Evolutionary conservation across 2,888 invertebrate genomes (phyloP).

Genomic region (Hoplodrina blanda): DNA sequence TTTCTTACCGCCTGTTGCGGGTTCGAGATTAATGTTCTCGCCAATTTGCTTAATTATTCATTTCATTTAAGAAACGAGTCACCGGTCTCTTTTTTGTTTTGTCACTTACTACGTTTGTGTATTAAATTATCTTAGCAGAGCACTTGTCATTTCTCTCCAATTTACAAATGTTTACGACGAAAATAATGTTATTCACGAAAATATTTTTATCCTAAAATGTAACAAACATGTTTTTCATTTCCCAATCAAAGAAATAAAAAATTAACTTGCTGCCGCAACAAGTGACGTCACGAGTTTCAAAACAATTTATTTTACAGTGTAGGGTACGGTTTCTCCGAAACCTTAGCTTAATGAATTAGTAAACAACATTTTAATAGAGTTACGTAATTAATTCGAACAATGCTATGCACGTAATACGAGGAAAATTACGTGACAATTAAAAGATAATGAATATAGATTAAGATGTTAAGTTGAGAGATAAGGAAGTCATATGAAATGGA

Average conservation of each 20-base stretch:
- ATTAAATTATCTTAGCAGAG: background rate
- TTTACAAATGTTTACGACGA: background rate
- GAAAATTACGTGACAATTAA: background rate
- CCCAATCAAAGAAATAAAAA: conserved; percentile 1
- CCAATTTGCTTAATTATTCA: conserved; percentile 43
- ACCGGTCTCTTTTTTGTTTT: background rate
- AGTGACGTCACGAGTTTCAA: conserved; percentile 21
- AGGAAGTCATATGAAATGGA: background rate
- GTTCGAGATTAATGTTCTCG: conserved; percentile 34
- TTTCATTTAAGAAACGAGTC: conserved; percentile 23
- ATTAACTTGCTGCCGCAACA: conserved; percentile 1
- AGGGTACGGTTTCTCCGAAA: conserved; percentile 21
- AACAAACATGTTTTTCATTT: conserved; percentile 21
- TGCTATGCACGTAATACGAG: conserved; percentile 4
- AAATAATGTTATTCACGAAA: background rate
- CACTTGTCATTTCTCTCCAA: background rate
- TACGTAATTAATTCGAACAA: conserved; percentile 25
- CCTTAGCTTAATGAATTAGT: conserved; percentile 27
- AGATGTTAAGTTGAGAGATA: background rate
- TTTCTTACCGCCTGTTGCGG: conserved; percentile 40
- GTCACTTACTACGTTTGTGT: background rate
- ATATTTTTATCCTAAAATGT: conserved; percentile 3
- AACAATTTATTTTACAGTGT: conserved; percentile 21
- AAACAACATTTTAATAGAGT: conserved; percentile 34
- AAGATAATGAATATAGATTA: background rate